Conservation (phyloP, 2,888 invertebrate species). For the Macaria liturata region DNA sequence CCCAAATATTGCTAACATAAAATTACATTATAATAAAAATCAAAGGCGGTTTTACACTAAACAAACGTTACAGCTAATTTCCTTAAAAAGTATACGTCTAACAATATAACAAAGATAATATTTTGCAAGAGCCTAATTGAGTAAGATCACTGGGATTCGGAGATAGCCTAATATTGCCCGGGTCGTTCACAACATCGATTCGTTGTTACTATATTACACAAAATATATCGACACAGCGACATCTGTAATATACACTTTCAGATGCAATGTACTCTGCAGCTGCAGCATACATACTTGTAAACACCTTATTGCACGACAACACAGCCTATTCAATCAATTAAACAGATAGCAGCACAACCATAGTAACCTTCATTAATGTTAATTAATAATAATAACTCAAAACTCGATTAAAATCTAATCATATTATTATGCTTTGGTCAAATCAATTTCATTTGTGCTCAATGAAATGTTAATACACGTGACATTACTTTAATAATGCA, state of each 20-base stretch:
- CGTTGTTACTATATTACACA: conserved; percentile 55
- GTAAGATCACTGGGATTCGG: conserved; percentile 51
- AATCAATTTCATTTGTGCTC: no score
- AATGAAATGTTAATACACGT: no score
- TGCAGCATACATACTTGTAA: background rate
- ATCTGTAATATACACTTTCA: conserved; percentile 38
- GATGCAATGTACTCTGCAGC: conserved; percentile 5
- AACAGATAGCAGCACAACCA: no score
- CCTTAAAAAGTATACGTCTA: conserved; percentile 17
- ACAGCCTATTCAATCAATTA: no score
- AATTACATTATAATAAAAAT: conserved; percentile 23
- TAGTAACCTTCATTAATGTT: no score
- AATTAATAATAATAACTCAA: no score
- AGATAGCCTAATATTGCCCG: conserved; percentile 46
- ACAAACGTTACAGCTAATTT: conserved; percentile 31
- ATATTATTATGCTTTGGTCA: no score
- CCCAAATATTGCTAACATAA: conserved; percentile 26
- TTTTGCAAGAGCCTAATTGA: conserved; percentile 62
- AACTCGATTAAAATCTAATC: no score
- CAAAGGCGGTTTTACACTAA: conserved; percentile 39
- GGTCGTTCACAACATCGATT: conserved; percentile 63
- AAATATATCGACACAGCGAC: conserved; percentile 32
- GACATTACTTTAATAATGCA: no score
- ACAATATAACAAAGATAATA: conserved; percentile 67
- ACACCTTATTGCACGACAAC: no score